Percentiles rank a stretch among this genome's conserved stretches.
Evolutionary conservation across 2,888 invertebrate genomes (phyloP).

Genomic region (Fissipunctia ypsillon): DNA sequence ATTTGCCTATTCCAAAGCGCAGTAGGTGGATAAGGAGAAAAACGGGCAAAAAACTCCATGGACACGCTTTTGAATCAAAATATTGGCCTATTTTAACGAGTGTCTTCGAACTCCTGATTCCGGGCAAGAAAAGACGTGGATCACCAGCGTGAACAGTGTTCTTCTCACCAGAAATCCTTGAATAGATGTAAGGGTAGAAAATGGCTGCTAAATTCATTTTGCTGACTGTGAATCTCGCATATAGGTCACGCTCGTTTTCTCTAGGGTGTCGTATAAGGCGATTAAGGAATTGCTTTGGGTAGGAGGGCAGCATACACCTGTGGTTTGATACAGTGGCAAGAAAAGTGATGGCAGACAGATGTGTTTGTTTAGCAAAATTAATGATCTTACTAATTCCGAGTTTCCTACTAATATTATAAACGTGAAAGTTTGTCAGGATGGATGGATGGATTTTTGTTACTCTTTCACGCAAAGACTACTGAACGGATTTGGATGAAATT

Average conservation of each 20-base stretch:
- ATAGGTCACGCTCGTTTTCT: constrained; percentile 17
- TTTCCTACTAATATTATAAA: too few relatives aligned
- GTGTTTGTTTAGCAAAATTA: not conserved
- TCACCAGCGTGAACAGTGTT: not conserved
- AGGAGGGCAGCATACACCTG: constrained; percentile 7
- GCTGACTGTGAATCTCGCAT: not conserved
- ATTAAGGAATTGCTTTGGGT: constrained; percentile 8
- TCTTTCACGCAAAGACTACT: too few relatives aligned
- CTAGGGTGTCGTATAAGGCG: constrained; percentile 18
- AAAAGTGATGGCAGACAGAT: not conserved
- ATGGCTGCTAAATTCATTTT: constrained; percentile 4
- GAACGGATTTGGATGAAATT: too few relatives aligned
- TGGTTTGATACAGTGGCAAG: not conserved
- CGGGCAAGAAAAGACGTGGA: not conserved
- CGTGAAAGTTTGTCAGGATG: too few relatives aligned
- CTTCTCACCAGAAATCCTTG: not conserved
- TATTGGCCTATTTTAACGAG: not conserved
- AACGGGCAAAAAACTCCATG: not conserved
- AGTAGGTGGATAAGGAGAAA: not conserved
- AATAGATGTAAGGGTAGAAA: not conserved
- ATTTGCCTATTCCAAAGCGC: not conserved
- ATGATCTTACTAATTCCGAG: too few relatives aligned
- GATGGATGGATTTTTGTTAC: too few relatives aligned
- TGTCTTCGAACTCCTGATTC: not conserved
- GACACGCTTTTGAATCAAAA: not conserved